Conservation (phyloP, 1,140 invertebrate genomes). For the Whitmania pigra region DNA sequence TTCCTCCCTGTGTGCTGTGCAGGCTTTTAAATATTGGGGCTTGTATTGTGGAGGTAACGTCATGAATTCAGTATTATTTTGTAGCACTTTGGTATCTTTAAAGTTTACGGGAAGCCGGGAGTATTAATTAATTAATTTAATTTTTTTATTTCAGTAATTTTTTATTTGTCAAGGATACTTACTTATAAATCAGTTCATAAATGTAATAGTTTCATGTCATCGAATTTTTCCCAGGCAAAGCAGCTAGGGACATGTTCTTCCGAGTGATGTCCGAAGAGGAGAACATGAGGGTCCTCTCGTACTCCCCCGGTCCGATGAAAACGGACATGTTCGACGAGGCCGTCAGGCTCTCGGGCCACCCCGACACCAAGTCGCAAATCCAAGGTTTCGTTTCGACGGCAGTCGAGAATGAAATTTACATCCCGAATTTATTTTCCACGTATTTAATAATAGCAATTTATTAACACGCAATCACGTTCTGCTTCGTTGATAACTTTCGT, state of each 20-base stretch:
- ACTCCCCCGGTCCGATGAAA: constrained; percentile 80
- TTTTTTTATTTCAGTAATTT: no score
- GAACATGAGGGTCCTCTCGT: constrained; percentile 65
- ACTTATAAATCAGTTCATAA: neutral
- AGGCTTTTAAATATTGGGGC: constrained; percentile 60
- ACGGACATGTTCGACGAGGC: constrained; percentile 64
- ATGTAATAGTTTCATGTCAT: neutral
- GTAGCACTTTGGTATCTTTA: constrained; percentile 9
- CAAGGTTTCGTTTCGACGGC: constrained; percentile 33
- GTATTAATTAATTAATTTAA: neutral
- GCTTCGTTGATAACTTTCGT: no score
- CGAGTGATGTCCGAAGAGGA: constrained; percentile 68
- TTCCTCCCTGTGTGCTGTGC: constrained; percentile 65
- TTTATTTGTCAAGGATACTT: no score
- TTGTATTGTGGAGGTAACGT: constrained; percentile 69
- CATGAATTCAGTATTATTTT: neutral
- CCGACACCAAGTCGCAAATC: constrained; percentile 34
- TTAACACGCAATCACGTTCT: no score
- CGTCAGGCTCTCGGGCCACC: constrained; percentile 9
- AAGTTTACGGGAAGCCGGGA: neutral
- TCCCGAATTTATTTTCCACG: no score
- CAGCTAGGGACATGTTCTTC: constrained; percentile 82
- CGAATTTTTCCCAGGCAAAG: constrained; percentile 39
- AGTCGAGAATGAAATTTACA: constrained; percentile 5
- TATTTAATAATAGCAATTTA: no score